Evolutionary conservation across 2,797 vertebrate species (phyloP).

Genomic region (Acipenser ruthenus): DNA sequence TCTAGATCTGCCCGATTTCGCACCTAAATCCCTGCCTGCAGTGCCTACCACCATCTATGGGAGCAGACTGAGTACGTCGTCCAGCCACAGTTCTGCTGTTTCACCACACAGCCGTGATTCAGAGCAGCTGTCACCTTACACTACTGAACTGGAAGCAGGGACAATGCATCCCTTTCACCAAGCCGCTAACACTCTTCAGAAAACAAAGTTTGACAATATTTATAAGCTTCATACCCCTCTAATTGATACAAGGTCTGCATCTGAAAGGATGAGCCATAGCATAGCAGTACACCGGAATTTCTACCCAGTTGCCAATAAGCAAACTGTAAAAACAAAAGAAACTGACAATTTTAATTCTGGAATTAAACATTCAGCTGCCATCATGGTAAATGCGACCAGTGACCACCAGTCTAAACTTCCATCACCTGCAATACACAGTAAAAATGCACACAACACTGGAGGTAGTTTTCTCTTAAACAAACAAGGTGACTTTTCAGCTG

Average conservation of each 20-base stretch:
- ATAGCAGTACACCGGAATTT: constrained; percentile 7
- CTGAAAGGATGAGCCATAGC: constrained; percentile 4
- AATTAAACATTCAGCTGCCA: too few relatives aligned
- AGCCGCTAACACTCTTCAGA: background rate
- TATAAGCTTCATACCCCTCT: background rate
- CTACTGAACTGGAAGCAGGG: background rate
- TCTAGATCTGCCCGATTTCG: background rate
- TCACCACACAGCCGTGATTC: background rate
- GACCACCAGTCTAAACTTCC: too few relatives aligned
- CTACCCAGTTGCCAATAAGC: background rate
- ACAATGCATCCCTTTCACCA: background rate
- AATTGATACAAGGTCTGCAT: constrained; percentile 1
- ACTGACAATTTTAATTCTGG: too few relatives aligned
- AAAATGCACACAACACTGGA: too few relatives aligned
- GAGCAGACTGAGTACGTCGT: constrained; percentile 1
- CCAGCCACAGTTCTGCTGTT: background rate
- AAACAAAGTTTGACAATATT: background rate
- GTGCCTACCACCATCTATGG: background rate
- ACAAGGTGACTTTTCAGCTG: too few relatives aligned
- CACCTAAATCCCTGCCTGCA: background rate
- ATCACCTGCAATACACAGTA: too few relatives aligned
- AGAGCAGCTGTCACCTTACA: background rate
- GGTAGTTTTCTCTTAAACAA: too few relatives aligned
- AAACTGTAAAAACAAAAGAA: too few relatives aligned
- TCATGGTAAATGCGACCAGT: too few relatives aligned